These are phyloP conservation scores for Poecile montanus DNA, from an alignment of 2,797 vertebrate species.

Conservation along the genomic window DNA sequence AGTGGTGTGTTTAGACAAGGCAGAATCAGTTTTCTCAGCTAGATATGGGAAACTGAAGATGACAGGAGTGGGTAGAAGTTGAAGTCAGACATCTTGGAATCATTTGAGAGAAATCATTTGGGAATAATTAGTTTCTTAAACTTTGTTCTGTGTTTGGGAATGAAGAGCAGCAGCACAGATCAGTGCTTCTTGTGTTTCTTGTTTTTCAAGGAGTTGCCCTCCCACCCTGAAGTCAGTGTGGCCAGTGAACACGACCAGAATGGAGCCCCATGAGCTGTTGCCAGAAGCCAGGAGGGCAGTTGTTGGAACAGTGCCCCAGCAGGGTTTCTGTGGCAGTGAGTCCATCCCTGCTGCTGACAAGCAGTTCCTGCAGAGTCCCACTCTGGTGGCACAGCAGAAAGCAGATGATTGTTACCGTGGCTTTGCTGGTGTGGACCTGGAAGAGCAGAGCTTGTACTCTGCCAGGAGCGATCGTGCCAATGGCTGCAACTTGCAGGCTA, in stretches of 20 bases:
- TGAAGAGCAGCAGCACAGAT: not conserved
- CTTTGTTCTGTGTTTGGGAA: not conserved
- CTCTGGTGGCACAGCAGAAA: conserved; percentile 75
- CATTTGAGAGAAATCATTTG: not conserved
- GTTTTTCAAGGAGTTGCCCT: conserved; percentile 78
- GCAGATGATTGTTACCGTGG: conserved; percentile 75
- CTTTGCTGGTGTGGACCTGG: conserved; percentile 72
- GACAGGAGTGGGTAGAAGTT: not conserved
- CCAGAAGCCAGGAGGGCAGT: conserved; percentile 79
- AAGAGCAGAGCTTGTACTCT: conserved; percentile 79
- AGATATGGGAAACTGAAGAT: not conserved
- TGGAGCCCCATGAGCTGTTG: conserved; percentile 79
- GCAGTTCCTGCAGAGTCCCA: conserved; percentile 64
- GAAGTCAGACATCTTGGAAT: not conserved
- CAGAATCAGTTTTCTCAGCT: not conserved
- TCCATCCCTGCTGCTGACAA: conserved; percentile 70
- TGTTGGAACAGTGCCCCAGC: conserved; percentile 72
- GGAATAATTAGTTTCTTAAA: not conserved
- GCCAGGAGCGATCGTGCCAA: conserved; percentile 75
- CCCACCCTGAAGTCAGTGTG: conserved; percentile 81
- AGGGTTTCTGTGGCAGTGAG: conserved; percentile 73
- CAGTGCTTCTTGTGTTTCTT: conserved; percentile 7
- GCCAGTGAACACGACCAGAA: conserved; percentile 79
- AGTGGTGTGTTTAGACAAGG: not conserved
- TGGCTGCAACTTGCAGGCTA: conserved; percentile 62